Base-by-base conservation (phyloP, 1,140 invertebrate genomes). In the Asbolus verrucosus region DNA sequence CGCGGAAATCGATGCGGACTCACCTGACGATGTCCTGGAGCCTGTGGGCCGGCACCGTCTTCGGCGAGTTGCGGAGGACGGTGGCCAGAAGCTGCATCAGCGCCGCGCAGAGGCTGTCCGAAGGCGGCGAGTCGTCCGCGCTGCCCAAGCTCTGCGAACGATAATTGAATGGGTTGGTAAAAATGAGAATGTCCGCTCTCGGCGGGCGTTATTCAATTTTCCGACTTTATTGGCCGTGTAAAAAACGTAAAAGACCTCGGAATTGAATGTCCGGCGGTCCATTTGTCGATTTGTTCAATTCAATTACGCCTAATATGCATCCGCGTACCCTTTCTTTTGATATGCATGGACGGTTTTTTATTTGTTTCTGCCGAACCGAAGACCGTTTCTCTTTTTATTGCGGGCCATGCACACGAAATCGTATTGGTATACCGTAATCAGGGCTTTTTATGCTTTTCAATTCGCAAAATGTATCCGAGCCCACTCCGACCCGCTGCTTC, bases 1-100 rank as follows among this genome's bases (percentile, higher is more conserved):
- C 24, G 24, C 8, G 3, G 8, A 27, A 27, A 27, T 27, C 24
- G 24, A 27, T 27, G 16, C 2, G 6, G 11, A 76, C 82, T 78
- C 74, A 84, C 83, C 82, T 84, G 24, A 84, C 78, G 2, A 84
- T 77, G 71, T 84, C 83, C 61, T 83, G 82, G 15, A 84, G 65
- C 67, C 83, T 73, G 36, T 75, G 50, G 0, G 73, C 31, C 5
- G 75, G 73, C 0, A 74, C 74, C 11, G 77, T 72, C 38, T 72
- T 71, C 6, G 78, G 76, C 13, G 78, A 71, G 67, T 83, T 80
- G 43, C 71, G 63, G 31, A 84, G 66, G 9, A 83, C 75, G 2
- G 75, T 73, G 8, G 81, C 76, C 18, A 84, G 70, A 9, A 82
- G 76, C 30, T 79, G 78, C 80, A 83, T 82, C 13, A 84, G 70